Percentiles rank a stretch among this genome's conserved stretches.
Evolutionary conservation across 2,797 vertebrate species (phyloP).

Genomic region (Sebastes paucispinis): DNA sequence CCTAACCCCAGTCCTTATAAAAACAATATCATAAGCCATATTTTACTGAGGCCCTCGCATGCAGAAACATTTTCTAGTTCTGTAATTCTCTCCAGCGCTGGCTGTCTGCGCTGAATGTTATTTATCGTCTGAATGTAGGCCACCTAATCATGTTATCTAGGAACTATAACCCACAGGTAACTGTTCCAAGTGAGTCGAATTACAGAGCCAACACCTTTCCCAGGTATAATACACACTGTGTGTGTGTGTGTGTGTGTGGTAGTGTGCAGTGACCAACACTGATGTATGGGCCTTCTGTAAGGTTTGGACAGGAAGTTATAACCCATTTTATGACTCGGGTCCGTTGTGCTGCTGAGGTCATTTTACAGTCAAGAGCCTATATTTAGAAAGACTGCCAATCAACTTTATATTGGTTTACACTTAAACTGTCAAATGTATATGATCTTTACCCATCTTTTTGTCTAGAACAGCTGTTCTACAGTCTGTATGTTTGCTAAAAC

Average conservation of each 20-base stretch:
- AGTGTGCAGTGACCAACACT: neutral
- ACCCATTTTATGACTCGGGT: constrained; percentile 32
- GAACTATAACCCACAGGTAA: constrained; percentile 11
- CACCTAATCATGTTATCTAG: constrained; percentile 36
- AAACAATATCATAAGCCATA: constrained; percentile 37
- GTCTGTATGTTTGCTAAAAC: neutral
- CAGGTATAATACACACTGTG: constrained; percentile 19
- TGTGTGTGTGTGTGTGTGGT: neutral
- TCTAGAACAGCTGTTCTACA: constrained; percentile 14
- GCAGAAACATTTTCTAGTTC: neutral
- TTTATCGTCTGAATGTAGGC: constrained; percentile 36
- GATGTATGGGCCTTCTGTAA: constrained; percentile 14
- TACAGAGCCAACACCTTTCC: constrained; percentile 55
- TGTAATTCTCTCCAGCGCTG: neutral
- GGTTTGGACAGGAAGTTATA: constrained; percentile 9
- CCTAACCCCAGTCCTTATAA: constrained; percentile 18
- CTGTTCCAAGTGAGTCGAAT: constrained; percentile 33
- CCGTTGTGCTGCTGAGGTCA: neutral
- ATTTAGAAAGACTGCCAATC: neutral
- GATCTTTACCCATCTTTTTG: neutral
- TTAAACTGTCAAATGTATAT: neutral
- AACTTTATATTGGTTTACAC: neutral
- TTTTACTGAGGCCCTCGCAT: constrained; percentile 10
- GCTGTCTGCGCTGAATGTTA: neutral
- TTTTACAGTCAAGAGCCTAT: constrained; percentile 12